Evolutionary conservation across 2,888 invertebrate species (phyloP), one percentile per base, ranked within the genome.

Genomic region (Troglohyphantes excavatus): DNA sequence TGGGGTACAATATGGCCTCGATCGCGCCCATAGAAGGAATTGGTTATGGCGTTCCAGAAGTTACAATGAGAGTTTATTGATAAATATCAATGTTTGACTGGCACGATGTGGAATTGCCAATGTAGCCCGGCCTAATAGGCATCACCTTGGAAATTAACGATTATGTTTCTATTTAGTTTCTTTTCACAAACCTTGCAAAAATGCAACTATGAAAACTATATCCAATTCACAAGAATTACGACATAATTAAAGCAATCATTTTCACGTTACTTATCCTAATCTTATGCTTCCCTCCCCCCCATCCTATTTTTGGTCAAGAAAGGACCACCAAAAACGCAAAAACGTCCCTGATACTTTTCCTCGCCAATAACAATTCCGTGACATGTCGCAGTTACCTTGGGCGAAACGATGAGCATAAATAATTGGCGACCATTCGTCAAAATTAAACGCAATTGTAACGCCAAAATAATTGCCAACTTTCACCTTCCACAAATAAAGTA

Each of bases 391-490:
- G 2, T 61, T 59, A 78, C 81, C 81, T 68, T 53, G 81, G 68
- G 21, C 68, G 6, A 82, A 82, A 82, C 9, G 86, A 72, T 79
- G 78, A 75, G 46, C 81, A 21, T 23, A 26, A 67, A 81, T 65
- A 73, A 65, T 59, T 21, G 65, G 23, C 9, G 27, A 11, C 73
- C 67, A 87, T 87, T 87, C 87, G 81, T 87, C 87, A 87, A 81
- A 67, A 87, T 81, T 87, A 73, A 27, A 23, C 72, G 33, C 33
- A 53, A 43, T 68, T 61, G 59, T 65, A 67, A 75, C 53, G 33
- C 46, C 53, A 61, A 81, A 79, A 87, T 87, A 87, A 87, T 87
- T 87, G 73, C 87, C 65, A 63, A 86, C 70, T 87, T 79, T 81
- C 39, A 21, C 61, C 81, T 81, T 73, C 39, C 33, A 29, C 87